Evolutionary conservation across 2,888 invertebrate genomes (phyloP).

Genomic region (Polydrusus cervinus): DNA sequence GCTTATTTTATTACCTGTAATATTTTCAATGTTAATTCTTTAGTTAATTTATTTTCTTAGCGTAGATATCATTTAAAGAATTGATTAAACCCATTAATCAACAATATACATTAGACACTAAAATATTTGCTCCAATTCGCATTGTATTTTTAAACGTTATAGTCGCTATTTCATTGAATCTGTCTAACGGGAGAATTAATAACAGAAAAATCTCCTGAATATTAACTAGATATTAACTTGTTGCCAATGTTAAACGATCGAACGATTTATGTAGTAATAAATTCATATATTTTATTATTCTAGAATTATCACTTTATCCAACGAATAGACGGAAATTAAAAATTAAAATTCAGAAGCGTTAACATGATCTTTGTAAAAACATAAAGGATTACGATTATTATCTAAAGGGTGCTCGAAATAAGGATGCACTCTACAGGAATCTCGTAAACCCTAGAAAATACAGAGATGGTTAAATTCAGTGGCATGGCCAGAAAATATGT

Average conservation of each 20-base stretch:
- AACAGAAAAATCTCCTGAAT: background rate
- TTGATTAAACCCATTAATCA: background rate
- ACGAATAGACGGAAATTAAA: background rate
- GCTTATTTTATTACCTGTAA: too few species aligned
- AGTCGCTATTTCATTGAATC: slow-evolving; percentile 1
- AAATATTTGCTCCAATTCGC: background rate
- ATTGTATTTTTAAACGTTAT: slow-evolving; percentile 1
- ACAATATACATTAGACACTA: too few species aligned
- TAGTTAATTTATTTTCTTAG: too few species aligned
- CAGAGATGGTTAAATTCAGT: too few species aligned
- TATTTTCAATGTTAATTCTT: too few species aligned
- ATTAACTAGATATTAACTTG: slow-evolving; percentile 1
- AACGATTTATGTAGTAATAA: background rate
- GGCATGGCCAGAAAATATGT: too few species aligned
- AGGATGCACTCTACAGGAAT: too few species aligned
- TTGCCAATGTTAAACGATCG: background rate
- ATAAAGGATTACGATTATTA: too few species aligned
- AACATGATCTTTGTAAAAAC: too few species aligned
- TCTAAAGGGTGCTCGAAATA: too few species aligned
- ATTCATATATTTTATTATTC: background rate
- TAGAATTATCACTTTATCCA: background rate
- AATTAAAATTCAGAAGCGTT: background rate
- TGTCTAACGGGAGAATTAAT: background rate
- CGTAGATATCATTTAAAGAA: background rate
- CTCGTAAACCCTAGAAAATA: too few species aligned